phyloP scores from a whole-genome alignment of 2,797 vertebrate species.

The Cercopithecus hamlyni region DNA sequence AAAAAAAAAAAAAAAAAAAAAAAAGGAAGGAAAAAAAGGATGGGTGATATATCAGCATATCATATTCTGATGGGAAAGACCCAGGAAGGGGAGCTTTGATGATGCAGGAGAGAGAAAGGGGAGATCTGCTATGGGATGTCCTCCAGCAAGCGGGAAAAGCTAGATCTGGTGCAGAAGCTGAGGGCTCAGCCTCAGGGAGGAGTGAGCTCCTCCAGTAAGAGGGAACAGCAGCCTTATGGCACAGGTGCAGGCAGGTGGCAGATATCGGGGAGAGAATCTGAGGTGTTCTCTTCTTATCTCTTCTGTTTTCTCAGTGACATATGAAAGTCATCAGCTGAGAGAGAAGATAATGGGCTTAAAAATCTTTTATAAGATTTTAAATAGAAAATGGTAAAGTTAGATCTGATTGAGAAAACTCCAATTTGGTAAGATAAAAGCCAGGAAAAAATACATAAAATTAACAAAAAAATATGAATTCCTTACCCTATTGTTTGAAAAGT shows the following conservation, averaged over 20 bases:
- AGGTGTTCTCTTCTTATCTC: not conserved
- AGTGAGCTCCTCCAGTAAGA: rapidly evolving
- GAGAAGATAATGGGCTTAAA: not conserved
- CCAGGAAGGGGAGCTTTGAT: not conserved
- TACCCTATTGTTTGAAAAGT: not conserved
- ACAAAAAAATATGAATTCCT: not conserved
- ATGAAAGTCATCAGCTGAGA: not conserved
- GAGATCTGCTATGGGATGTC: not conserved
- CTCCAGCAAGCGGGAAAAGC: not conserved
- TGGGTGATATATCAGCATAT: not conserved
- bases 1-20: not conserved
- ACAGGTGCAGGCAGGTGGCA: not conserved
- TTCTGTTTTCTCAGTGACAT: not conserved
- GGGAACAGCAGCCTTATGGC: no score
- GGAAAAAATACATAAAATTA: not conserved
- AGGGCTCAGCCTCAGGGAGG: no score
- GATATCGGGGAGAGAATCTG: not conserved
- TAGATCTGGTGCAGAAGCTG: not conserved
- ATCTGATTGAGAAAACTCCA: not conserved
- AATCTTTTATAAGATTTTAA: not conserved
- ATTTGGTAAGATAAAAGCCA: not conserved
- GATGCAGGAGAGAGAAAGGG: not conserved
- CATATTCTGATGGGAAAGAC: not conserved
- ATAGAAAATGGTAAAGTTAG: not conserved
- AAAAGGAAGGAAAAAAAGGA: not conserved